Evolutionary conservation across 2,888 invertebrate species (phyloP), one percentile per base, ranked within the genome.

Genomic region (Eulithis prunata): DNA sequence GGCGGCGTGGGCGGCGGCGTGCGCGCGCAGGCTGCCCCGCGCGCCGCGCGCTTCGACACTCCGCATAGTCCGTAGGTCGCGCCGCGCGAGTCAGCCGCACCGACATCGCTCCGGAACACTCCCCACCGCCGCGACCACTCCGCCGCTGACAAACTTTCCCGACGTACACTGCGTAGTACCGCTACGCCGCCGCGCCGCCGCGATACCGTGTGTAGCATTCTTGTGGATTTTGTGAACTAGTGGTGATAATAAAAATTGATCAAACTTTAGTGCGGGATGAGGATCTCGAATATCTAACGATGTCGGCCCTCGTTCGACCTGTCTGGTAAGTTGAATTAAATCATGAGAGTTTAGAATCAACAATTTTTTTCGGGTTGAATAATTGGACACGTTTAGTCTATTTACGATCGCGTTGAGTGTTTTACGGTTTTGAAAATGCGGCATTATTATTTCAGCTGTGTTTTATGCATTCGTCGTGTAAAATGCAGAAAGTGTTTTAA

Each of bases 281-380:
- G 87, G 88, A 84, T 80, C 75, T 83, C 80, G 82, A 81, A 85
- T 85, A 88, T 88, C 88, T 94, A 94, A 91, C 90, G 85, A 94
- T 94, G 94, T 94, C 94, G 86, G 89, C 93, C 73, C 89, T 93
- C 77, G 93, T 93, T 83, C 90, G 93, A 86, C 93, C 93, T 78
- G 88, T 93, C 82, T 93, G 93, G 93, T 93, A 91, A 93, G 93
- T 93, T 75, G 45, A 66, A 62, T 65, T 54, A 45, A 59, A 72
- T 75, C 73, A 69, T 47, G 60, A 71, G 75, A 75, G 61, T 77
- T 76, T 76, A 66, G 72, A 72, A 79, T 78, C 79, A 79, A 81
- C 80, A 80, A 78, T 83, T 83, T 79, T 78, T 60, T 78, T 81
- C 79, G 78, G 75, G 69, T 64, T 72, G 69, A 81, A 81, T 78